Base-by-base conservation (phyloP, 2,888 invertebrate species). In the Galerucella pusilla region DNA sequence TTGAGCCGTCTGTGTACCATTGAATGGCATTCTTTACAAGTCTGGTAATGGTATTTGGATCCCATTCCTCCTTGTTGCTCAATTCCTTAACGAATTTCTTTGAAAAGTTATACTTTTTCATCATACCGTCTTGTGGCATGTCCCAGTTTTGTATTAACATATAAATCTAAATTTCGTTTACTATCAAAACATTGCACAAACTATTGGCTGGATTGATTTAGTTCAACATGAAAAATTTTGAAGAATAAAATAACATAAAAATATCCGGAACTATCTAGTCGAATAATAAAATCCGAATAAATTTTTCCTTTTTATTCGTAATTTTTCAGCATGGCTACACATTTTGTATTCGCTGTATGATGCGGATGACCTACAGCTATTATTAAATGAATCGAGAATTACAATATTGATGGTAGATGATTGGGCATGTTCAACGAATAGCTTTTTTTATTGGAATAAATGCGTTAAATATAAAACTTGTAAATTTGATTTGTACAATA, bases 231-330 rank as follows among this genome's bases (percentile, higher is more conserved):
- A 61, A 14, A 10, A 42, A n/a, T 35, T 61, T 42, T 10, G n/a
- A 35, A 63, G 14, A 49, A 71, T 45, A 59, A 65, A 71, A 71
- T 71, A 52, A 71, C 57, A 65, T 65, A 65, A 71, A 71, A 65
- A 59, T 71, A 45, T 45, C 49, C 54, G 9, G 59, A 64, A 25
- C 42, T 71, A 65, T 57, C 7, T 28, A 42, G 65, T 71, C 35
- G 65, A 65, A 57, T 71, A 65, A 71, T 57, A 71, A 71, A 71
- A 71, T 57, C 46, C 59, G 71, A 71, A 71, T 71, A 71, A 16
- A 71, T 71, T 71, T 63, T 71, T 65, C 65, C 42, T 45, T 71
- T 20, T 57, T 71, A 71, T 71, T 52, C 46, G 65, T 71, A 71
- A 71, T 71, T 65, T 71, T 71, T 71, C 65, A 57, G 46, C 71